Conservation (phyloP, 2,113 vertebrate species). For the Epinephelus lanceolatus region DNA sequence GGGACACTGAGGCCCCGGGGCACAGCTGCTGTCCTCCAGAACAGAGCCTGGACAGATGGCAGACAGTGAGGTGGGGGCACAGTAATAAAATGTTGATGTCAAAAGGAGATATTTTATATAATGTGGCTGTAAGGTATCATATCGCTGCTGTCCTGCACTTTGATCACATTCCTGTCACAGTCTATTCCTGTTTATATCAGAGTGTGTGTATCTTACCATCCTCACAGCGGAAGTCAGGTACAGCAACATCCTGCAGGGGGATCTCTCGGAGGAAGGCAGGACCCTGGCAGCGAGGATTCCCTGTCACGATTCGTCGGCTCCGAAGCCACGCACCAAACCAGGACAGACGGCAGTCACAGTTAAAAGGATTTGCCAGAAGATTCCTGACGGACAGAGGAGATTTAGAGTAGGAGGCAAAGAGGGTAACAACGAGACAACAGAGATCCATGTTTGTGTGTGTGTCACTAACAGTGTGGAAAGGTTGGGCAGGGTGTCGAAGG, state of each 20-base stretch:
- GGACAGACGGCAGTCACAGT: constrained; percentile 95
- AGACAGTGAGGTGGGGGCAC: accelerated
- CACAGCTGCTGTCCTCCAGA: constrained; percentile 90
- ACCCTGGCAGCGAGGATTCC: constrained; percentile 94
- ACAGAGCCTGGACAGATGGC: constrained; percentile 75
- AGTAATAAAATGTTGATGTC: not conserved
- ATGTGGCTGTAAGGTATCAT: not conserved
- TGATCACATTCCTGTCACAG: not conserved
- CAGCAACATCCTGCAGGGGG: constrained; percentile 95
- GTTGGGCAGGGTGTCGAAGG: constrained; percentile 93
- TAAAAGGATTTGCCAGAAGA: constrained; percentile 95
- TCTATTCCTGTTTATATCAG: not conserved
- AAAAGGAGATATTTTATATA: not conserved
- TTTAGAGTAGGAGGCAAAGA: not conserved
- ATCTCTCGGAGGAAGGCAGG: constrained; percentile 96
- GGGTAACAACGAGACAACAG: accelerated
- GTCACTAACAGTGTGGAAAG: constrained; percentile 87
- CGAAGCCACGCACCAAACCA: constrained; percentile 97
- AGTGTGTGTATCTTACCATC: constrained; percentile 83
- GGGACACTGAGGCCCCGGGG: constrained; percentile 91
- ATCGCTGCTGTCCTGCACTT: not conserved
- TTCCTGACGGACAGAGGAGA: constrained; percentile 84
- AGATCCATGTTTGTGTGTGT: not conserved
- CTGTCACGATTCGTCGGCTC: constrained; percentile 94
- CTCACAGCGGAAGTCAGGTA: constrained; percentile 95